phyloP scores from a whole-genome alignment of 2,888 invertebrate species.

The Digitonthophagus gazella region DNA sequence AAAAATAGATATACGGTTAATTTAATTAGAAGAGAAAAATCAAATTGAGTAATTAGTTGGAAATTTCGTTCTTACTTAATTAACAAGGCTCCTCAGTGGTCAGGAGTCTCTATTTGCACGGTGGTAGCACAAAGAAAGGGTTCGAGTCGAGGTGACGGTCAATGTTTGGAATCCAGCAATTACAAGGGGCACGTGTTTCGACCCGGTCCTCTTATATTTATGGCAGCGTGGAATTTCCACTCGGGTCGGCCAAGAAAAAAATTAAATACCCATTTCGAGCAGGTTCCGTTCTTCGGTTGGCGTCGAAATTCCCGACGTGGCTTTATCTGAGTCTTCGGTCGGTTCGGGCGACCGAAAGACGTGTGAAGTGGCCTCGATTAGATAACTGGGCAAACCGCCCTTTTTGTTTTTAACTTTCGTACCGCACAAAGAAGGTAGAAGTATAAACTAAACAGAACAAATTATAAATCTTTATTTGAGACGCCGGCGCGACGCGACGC shows the following conservation, averaged over 20 bases:
- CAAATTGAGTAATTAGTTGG: neutral
- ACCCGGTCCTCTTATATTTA: slow-evolving; percentile 41
- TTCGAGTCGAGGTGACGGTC: slow-evolving; percentile 27
- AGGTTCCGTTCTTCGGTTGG: slow-evolving; percentile 20
- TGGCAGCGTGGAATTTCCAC: slow-evolving; percentile 38
- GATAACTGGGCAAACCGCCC: too few relatives aligned
- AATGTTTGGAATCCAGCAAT: slow-evolving; percentile 41
- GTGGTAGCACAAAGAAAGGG: slow-evolving; percentile 6
- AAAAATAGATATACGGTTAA: too few relatives aligned
- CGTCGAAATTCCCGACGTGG: slow-evolving; percentile 23
- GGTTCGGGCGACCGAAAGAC: neutral
- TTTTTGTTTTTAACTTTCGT: too few relatives aligned
- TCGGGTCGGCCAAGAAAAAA: slow-evolving; percentile 35
- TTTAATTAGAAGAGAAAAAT: too few relatives aligned
- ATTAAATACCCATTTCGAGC: slow-evolving; percentile 31
- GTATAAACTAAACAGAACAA: neutral
- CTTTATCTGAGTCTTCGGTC: neutral
- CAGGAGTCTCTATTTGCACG: slow-evolving; percentile 9
- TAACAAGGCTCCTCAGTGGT: neutral
- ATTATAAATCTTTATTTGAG: neutral
- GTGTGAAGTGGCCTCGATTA: slow-evolving; percentile 1
- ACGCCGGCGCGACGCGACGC: too few relatives aligned
- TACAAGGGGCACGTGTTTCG: slow-evolving; percentile 41
- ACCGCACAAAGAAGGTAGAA: too few relatives aligned
- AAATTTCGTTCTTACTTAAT: neutral